Evolutionary conservation across 1,140 invertebrate species (phyloP), one percentile per base, ranked within the genome.

Genomic region (Stegodyphus mimosarum): DNA sequence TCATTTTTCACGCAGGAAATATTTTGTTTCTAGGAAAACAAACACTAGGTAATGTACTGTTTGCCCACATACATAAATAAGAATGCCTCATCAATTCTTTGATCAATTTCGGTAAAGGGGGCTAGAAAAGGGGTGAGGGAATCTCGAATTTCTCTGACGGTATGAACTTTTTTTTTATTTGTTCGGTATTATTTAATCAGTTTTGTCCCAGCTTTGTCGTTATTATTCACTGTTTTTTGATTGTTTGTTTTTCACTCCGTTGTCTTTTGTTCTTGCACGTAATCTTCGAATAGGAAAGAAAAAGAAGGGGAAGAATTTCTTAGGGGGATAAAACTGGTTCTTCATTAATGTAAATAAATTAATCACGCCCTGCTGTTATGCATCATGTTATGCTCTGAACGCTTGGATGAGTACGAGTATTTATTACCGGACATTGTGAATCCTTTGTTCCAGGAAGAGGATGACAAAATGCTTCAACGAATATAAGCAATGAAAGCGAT

Each of bases 331-430:
- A 67, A 33, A 67, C 6, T 7, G 18, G 17, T 67, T 78, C 63
- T 78, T 78, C 63, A 78, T 78, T 78, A 78, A 78, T 67, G 64
- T 69, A 49, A 78, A 78, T 78, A 78, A 67, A 78, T 78, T 78
- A 78, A 78, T 78, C 76, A 67, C 64, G 49, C 17, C 7, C 50
- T 66, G 15, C 15, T 60, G 55, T 15, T 60, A 60, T 60, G 55
- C 55, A 60, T 60, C 55, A 60, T 15, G 9, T 60, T 60, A 10
- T 10, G 55, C 53, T 50, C 55, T 10, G 52, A 53, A 60, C 72
- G 72, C 51, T 74, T 33, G 7, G 18, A 33, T 74, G 52, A 17
- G n/a, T 55, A 17, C 9, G 72, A 52, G 72, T 10, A 55, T 74
- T 48, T 60, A 52, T 74, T 74, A 10, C 53, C n/a, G 10, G 52